Evolutionary conservation across 2,797 vertebrate genomes (phyloP).

Genomic region (Rhinella marina): DNA sequence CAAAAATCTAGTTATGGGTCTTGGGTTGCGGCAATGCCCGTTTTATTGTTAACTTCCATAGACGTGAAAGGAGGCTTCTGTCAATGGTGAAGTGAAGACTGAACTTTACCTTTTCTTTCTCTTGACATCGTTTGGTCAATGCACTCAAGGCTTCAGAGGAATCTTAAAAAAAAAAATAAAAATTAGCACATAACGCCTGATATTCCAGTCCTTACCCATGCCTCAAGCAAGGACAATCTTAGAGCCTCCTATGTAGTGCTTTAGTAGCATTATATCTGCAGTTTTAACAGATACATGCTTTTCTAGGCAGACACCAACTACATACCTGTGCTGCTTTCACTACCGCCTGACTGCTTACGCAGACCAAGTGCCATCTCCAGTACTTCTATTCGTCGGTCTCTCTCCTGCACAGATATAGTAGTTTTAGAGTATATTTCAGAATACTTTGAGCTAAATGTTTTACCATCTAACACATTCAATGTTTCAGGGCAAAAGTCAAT

Average conservation of each 20-base stretch:
- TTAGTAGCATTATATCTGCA: too few relatives aligned
- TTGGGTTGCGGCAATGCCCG: too few relatives aligned
- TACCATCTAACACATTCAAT: too few relatives aligned
- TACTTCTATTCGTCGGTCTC: conserved; percentile 68
- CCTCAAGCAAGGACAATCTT: too few relatives aligned
- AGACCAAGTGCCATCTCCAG: conserved; percentile 66
- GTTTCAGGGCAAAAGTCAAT: too few relatives aligned
- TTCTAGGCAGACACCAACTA: neutral
- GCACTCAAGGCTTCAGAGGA: conserved; percentile 61
- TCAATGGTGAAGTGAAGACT: neutral
- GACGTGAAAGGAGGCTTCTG: too few relatives aligned
- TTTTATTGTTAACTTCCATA: too few relatives aligned
- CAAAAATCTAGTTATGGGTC: too few relatives aligned
- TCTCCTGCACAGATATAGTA: conserved; percentile 63
- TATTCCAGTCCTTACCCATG: too few relatives aligned
- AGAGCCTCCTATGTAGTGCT: too few relatives aligned
- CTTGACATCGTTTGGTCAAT: conserved; percentile 66
- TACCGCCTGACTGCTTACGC: conserved; percentile 64
- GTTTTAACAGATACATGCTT: too few relatives aligned
- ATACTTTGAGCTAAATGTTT: too few relatives aligned
- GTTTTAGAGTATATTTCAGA: neutral
- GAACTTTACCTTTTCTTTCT: conserved; percentile 71
- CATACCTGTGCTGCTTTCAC: conserved; percentile 64
- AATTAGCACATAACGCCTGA: neutral
- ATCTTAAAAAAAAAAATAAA: neutral